Evolutionary conservation across 1,140 invertebrate species (phyloP).

Genomic region (Camponotus floridanus): DNA sequence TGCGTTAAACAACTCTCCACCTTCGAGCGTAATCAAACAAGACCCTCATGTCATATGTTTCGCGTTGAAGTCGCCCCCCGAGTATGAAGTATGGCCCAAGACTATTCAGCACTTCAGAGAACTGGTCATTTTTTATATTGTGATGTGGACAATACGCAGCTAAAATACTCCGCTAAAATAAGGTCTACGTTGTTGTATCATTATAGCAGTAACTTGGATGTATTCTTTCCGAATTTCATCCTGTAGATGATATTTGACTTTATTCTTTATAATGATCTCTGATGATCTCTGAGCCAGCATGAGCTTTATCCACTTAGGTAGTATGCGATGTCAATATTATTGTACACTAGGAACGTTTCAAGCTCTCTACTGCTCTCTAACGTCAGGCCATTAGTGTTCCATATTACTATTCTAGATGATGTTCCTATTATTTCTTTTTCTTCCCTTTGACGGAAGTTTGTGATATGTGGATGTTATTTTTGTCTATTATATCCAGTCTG

Average conservation of each 20-base stretch:
- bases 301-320: background rate
- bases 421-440: background rate
- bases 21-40: background rate
- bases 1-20: background rate
- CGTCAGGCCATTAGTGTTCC: background rate
- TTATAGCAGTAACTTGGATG: conserved; percentile 18
- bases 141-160: background rate
- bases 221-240: background rate
- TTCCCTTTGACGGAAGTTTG: background rate
- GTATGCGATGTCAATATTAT: conserved; percentile 22
- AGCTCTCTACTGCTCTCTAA: background rate
- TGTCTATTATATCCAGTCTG: no score
- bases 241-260: background rate
- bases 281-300: background rate
- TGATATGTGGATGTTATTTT: no score
- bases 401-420: background rate
- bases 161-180: no score
- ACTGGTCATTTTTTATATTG: background rate
- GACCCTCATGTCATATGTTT: conserved; percentile 26
- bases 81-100: background rate
- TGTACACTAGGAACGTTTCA: conserved; percentile 10
- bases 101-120: background rate
- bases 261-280: conserved; percentile 18
- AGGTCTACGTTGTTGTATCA: background rate
- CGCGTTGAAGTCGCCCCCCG: background rate